Base-by-base conservation (phyloP, 2,888 invertebrate species). In the Agapostemon virescens region DNA sequence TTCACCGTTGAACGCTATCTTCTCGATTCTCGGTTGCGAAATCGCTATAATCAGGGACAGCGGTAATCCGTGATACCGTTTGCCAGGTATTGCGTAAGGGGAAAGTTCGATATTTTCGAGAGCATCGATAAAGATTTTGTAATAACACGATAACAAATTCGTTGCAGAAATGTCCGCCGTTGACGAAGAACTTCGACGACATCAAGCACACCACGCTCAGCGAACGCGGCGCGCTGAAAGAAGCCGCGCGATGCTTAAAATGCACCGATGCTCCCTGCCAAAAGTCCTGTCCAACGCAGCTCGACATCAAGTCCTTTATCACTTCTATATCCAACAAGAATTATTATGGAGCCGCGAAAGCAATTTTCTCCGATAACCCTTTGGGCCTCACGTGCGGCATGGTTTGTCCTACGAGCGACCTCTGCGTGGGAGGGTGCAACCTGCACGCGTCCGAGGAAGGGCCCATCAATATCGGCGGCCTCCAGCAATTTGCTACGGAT, bases 341-440 rank as follows among this genome's bases (percentile, higher is more conserved):
- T 93, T 99, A 98, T 92, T 99, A 99, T 94, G 99, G 99, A 33
- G 98, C 99, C 2, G 97, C 98, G 0, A 98, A 98, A 91, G 96
- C 97, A 0, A 99, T 99, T 75, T 95, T 99, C 76, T 98, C 98
- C 0, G 99, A 99, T 92, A 99, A 99, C 93, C 99, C 99, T 0
- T 93, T 99, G 73, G 99, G 98, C 0, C 94, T 98, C 2, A 98
- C 98, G 0, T 98, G 98, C 89, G 98, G 98, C 38, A 99, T 99
- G 99, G 99, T 99, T 33, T 99, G 99, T 88, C 99, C 99, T 2
- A 99, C 99, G 0, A 98, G 98, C 91, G 99, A 99, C 93, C 95
- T 99, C 0, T 99, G 99, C 92, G 99, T 99, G 0, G 99, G 99
- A 0, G 98, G 98, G 0, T 99, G 99, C 93, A 99, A 99, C 93